Evolutionary conservation across 2,113 vertebrate genomes (phyloP), one percentile per base, ranked within the genome.

Genomic region (Todiramphus saurophagus): DNA sequence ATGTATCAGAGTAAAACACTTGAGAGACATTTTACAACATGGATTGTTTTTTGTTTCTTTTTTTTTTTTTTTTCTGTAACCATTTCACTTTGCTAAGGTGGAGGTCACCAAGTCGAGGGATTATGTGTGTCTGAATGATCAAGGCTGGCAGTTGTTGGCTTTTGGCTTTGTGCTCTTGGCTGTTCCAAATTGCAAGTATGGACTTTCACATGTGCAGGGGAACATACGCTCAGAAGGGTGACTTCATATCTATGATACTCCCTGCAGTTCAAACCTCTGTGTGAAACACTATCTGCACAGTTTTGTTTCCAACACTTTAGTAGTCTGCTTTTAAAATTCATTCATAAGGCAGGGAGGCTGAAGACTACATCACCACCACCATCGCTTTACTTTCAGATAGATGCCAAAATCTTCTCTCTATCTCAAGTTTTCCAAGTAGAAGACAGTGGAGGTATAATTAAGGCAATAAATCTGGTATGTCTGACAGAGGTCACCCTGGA

Each of bases 391-490:
- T 98, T 99, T 99, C 82, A 99, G 91, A 35, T 99, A 99, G 73
- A 97, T 98, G 94, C 98, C 96, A 96, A 99, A 99, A 97, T 99
- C 99, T 85, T 99, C 98, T 86, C 98, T 98, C 89, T 98, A 96
- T 95, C 98, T 99, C 97, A 99, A 97, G 81, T 92, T 98, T 97
- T 99, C 98, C 95, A 99, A 98, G 97, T 99, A 99, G 96, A 99
- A 97, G 85, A 99, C 87, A 83, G 99, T 98, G 0, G 99, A 97
- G 23, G 99, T 98, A 95, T 99, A 99, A 96, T 99, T 99, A 87
- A 99, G 98, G 96, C 99, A 99, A 97, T 99, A 99, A 83, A 98
- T 99, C 97, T 99, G 98, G 85, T 99, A 98, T 90, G 98, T 98
- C 95, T 98, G 98, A 93, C 99, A 99, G 68, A 99, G 97, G 86